These are phyloP conservation scores for Nephrotoma flavescens DNA, from an alignment of 2,888 invertebrate species.

Conservation along the genomic window DNA sequence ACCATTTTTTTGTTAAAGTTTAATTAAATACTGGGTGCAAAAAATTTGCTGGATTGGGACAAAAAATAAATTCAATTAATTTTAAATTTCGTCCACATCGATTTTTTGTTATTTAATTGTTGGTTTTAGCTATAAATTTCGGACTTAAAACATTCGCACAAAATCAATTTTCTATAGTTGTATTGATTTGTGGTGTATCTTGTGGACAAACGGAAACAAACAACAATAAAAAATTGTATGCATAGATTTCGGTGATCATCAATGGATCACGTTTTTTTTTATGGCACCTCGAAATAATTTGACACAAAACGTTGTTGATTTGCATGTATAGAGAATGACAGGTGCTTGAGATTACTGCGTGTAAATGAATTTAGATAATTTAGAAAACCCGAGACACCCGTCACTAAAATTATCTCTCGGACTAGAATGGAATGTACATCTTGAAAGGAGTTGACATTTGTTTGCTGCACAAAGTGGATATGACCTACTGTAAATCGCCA, in stretches of 20 bases:
- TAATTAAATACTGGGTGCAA: neutral
- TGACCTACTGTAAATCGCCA: no score
- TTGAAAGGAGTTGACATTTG: no score
- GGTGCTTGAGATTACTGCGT: no score
- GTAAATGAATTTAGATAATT: no score
- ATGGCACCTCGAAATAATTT: neutral
- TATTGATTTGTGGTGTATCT: neutral
- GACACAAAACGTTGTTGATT: neutral
- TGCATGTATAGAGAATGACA: no score
- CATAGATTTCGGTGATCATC: neutral
- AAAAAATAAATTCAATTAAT: neutral
- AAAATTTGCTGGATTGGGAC: neutral
- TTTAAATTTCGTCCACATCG: neutral
- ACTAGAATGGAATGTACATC: no score
- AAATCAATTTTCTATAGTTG: neutral
- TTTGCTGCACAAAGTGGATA: no score
- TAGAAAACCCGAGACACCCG: no score
- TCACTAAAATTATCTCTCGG: no score
- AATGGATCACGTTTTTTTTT: neutral
- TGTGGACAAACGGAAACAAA: neutral
- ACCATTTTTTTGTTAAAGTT: neutral
- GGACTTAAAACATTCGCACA: neutral
- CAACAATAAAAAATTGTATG: neutral
- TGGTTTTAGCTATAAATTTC: neutral
- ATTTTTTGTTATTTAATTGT: neutral